Base-by-base conservation (phyloP, 2,888 invertebrate species). In the Cremastinae sp. region DNA sequence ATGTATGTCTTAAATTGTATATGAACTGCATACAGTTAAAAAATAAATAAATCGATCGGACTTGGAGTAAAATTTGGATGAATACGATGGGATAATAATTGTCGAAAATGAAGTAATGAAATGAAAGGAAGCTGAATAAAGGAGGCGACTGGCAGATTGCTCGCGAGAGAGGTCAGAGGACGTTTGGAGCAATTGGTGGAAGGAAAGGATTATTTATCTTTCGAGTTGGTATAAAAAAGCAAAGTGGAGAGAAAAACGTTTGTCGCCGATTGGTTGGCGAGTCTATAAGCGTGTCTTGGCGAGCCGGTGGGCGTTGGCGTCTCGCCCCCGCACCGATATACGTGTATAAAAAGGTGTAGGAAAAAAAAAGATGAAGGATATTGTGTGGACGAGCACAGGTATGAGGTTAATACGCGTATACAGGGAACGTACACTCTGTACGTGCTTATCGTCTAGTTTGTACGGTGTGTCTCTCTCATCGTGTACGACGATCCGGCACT, bases 291-390 rank as follows among this genome's bases (percentile, higher is more conserved):
- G 41, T 51, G 49, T 72, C 66, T 56, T 53, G 14, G 41, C 18
- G 34, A 51, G 45, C 41, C 58, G 12, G 78, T 79, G 77, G 80
- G 79, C 79, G 80, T 76, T 72, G 71, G 62, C 71, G 79, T 75
- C 79, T 80, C 79, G 77, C 75, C 79, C 77, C 77, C 77, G 74
- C 79, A 64, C 45, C 62, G 56, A 51, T 9, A 65, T 8, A 53
- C 34, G 43, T 12, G 20, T 28, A 54, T 49, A 58, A 34, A 49
- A 22, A 54, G 18, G 28, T 20, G 14, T 22, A 28, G 59, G n/a
- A 41, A 0, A 64, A 28, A 56, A 16, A 38, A 38, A 38, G 14
- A 34, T 41, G n/a, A 53, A 12, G 12, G 5, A 9, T 36, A 58
- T 5, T n/a, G n/a, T n/a, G 18, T 10, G 18, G 41, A 10, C 9